phyloP scores from a whole-genome alignment of 1,140 invertebrate genomes.

The Papilio aristodemus region DNA sequence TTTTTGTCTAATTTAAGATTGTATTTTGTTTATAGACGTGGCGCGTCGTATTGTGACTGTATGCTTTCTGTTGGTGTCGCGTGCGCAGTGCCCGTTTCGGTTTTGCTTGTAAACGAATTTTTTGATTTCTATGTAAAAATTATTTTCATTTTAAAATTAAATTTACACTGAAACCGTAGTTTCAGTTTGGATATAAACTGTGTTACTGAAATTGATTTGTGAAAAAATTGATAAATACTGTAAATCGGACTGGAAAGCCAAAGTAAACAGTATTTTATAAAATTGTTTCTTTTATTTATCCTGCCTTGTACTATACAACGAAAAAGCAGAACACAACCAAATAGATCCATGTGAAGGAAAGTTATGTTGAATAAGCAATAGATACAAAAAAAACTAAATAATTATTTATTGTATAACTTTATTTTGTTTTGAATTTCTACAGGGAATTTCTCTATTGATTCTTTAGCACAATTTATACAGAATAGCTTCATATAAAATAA shows the following conservation, averaged over 20 bases:
- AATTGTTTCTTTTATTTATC: slow-evolving; percentile 47
- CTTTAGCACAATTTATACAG: slow-evolving; percentile 85
- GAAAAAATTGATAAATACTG: slow-evolving; percentile 75
- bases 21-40: slow-evolving; percentile 56
- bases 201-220: slow-evolving; percentile 73
- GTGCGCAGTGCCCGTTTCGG: slow-evolving; percentile 48
- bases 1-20: slow-evolving; percentile 72
- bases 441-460: slow-evolving; percentile 84
- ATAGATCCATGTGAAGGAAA: not conserved
- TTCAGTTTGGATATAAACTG: slow-evolving; percentile 67
- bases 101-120: slow-evolving; percentile 53
- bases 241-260: slow-evolving; percentile 78
- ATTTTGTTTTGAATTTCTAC: slow-evolving; percentile 69
- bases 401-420: slow-evolving; percentile 18
- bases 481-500: slow-evolving; percentile 88
- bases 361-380: too few species aligned
- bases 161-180: slow-evolving; percentile 55
- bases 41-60: slow-evolving; percentile 52
- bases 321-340: too few species aligned
- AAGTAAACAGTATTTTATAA: slow-evolving; percentile 80
- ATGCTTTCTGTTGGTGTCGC: slow-evolving; percentile 49
- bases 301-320: slow-evolving; percentile 3
- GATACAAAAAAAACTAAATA: not conserved
- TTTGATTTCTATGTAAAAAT: slow-evolving; percentile 61
- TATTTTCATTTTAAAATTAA: slow-evolving; percentile 50